Conservation (phyloP, 2,113 vertebrate genomes). For the Gallinago paraguaiae region DNA sequence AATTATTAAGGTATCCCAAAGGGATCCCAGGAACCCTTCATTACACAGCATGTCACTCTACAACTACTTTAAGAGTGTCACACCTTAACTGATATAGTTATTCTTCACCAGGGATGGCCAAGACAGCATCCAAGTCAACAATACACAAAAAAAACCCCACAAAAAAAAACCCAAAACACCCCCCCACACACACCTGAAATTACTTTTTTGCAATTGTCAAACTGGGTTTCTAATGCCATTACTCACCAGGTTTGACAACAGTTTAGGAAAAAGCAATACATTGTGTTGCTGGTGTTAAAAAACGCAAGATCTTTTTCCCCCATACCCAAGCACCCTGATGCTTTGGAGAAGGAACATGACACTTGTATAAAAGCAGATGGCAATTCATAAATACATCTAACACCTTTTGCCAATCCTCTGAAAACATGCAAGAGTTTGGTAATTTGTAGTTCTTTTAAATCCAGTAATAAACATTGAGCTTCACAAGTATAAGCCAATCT, state of each 20-base stretch:
- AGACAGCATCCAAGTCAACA: neutral
- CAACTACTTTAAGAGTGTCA: neutral
- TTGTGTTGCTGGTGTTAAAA: neutral
- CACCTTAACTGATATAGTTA: neutral
- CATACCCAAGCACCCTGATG: neutral
- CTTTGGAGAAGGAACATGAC: neutral
- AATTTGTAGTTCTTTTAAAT: neutral
- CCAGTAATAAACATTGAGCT: neutral
- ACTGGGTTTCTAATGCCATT: neutral
- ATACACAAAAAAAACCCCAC: neutral
- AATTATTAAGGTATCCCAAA: neutral
- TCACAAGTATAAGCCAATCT: neutral
- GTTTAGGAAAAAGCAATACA: neutral
- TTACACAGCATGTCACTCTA: neutral
- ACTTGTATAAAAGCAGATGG: neutral
- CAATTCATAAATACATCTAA: neutral
- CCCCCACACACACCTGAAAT: rapidly evolving
- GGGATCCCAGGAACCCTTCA: neutral
- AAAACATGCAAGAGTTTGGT: neutral
- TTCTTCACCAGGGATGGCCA: neutral
- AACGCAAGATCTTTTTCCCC: neutral
- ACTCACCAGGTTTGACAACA: neutral
- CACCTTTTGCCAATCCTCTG: neutral
- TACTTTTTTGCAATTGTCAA: neutral
- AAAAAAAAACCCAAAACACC: neutral